These are phyloP conservation scores for Dryomyza anilis DNA, from an alignment of 2,888 invertebrate species.

Conservation along the genomic window DNA sequence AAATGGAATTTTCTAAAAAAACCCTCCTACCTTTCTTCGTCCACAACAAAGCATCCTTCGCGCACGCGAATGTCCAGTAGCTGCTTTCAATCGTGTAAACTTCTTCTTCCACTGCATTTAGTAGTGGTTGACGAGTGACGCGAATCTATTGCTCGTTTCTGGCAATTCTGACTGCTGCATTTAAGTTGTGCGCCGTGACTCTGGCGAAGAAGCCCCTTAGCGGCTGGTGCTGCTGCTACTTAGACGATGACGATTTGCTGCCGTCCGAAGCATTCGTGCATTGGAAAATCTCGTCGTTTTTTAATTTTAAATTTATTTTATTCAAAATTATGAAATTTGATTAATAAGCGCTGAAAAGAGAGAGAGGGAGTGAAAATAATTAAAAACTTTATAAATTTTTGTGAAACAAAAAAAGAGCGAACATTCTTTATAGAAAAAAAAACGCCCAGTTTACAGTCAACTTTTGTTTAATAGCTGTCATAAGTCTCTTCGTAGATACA, in stretches of 20 bases:
- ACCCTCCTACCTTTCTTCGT: slow-evolving; percentile 83
- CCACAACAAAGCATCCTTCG: slow-evolving; percentile 93
- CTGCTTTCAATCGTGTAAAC: slow-evolving; percentile 78
- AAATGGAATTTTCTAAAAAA: no score
- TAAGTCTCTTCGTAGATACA: no score
- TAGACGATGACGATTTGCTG: background rate
- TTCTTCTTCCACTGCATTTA: slow-evolving; percentile 84
- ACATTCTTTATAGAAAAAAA: no score
- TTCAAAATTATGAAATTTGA: no score
- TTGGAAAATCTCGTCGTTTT: background rate
- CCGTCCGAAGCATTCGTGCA: background rate
- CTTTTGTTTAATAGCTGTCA: no score
- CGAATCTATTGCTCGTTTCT: slow-evolving; percentile 45
- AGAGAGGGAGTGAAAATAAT: background rate
- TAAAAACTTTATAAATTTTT: slow-evolving; percentile 13
- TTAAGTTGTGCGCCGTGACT: slow-evolving; percentile 32
- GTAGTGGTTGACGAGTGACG: slow-evolving; percentile 51
- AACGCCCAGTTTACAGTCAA: no score
- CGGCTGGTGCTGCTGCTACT: background rate
- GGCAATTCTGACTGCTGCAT: slow-evolving; percentile 28
- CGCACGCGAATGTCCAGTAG: slow-evolving; percentile 78
- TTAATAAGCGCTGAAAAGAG: no score
- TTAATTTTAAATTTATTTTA: no score
- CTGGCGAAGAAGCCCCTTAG: slow-evolving; percentile 32
- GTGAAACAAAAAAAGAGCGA: no score